Evolutionary conservation across 2,113 vertebrate species (phyloP).

Genomic region (Lates calcarifer): DNA sequence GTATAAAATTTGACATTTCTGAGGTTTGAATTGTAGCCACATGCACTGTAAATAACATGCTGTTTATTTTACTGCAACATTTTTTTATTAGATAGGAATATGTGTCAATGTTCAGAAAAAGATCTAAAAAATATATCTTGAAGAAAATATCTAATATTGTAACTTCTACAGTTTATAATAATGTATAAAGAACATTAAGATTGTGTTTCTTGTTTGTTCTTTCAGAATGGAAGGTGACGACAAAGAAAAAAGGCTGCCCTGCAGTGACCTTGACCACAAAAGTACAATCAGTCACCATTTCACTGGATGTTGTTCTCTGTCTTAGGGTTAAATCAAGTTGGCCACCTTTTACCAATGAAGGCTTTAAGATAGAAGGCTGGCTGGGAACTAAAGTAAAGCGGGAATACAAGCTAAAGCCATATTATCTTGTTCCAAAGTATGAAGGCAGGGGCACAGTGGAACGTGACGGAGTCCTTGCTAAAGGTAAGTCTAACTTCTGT

Average conservation of each 20-base stretch:
- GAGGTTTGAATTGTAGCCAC: too few relatives aligned
- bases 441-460: conserved; percentile 77
- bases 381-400: conserved; percentile 84
- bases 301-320: conserved; percentile 88
- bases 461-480: conserved; percentile 63
- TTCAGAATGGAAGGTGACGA: conserved; percentile 76
- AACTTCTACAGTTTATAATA: neutral
- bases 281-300: conserved; percentile 73
- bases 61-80: neutral
- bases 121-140: too few relatives aligned
- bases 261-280: conserved; percentile 85
- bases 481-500: conserved; percentile 58
- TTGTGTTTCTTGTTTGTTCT: neutral
- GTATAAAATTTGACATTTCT: too few relatives aligned
- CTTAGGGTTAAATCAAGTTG: conserved; percentile 82
- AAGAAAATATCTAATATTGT: neutral
- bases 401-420: neutral
- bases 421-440: conserved; percentile 89
- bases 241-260: conserved; percentile 83
- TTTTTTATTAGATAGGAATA: neutral
- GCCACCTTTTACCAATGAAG: conserved; percentile 78
- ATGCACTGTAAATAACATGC: neutral
- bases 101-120: neutral
- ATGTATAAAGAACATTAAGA: neutral
- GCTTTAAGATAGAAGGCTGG: conserved; percentile 85